Conservation (phyloP, 35 echinoderm and acorn worm species). For the Hemicentrotus pulcherrimus region DNA sequence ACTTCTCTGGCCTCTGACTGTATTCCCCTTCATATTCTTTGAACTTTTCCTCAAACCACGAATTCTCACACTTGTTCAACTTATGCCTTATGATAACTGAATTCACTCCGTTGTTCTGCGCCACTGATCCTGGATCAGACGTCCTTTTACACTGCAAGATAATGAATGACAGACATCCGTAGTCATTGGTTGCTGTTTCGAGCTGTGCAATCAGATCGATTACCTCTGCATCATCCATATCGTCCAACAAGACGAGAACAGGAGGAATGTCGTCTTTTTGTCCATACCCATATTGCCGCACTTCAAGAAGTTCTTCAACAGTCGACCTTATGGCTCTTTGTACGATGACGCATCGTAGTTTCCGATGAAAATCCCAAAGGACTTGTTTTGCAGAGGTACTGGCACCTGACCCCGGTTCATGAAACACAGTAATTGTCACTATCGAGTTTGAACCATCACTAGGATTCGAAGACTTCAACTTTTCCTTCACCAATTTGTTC, state of each 20-base stretch:
- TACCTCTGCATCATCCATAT: neutral
- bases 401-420: neutral
- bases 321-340: neutral
- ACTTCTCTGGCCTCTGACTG: neutral
- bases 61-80: neutral
- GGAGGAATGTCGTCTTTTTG: neutral
- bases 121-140: neutral
- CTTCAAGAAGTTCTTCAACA: neutral
- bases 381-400: constrained; percentile 14
- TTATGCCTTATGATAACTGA: neutral
- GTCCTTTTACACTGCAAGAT: neutral
- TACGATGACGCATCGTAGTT: neutral
- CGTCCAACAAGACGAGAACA: neutral
- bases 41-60: neutral
- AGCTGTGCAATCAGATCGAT: neutral
- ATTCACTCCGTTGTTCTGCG: neutral
- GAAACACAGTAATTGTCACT: neutral
- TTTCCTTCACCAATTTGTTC: neutral
- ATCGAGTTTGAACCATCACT: neutral
- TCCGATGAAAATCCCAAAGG: neutral
- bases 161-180: neutral
- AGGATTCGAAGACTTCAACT: neutral
- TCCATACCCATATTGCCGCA: neutral
- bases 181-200: neutral
- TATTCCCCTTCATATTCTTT: neutral